These are phyloP conservation scores for Cryptoprocta ferox DNA, from an alignment of 2,797 vertebrate species.

Conservation along the genomic window DNA sequence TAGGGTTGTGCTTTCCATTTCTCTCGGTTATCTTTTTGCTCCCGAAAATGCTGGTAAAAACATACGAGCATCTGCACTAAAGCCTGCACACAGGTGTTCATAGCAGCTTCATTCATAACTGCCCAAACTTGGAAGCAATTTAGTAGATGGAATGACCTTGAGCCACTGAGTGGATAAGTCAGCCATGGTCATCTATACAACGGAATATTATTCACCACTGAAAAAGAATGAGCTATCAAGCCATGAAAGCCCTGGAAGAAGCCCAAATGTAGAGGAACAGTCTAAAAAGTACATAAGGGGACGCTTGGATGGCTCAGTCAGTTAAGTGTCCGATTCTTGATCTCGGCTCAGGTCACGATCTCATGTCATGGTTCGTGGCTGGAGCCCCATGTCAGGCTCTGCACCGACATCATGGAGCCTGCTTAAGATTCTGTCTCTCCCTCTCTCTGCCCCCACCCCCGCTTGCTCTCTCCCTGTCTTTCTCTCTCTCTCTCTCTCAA, in stretches of 20 bases:
- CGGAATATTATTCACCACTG: not conserved
- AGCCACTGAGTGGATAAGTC: not conserved
- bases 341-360: too few relatives aligned
- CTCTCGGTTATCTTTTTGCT: not conserved
- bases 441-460: too few relatives aligned
- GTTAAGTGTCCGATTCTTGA: too few relatives aligned
- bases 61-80: not conserved
- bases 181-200: not conserved
- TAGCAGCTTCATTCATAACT: not conserved
- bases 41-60: not conserved
- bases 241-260: not conserved
- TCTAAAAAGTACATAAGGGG: not conserved
- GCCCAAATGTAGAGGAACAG: not conserved
- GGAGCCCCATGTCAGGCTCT: too few relatives aligned
- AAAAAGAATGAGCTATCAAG: not conserved
- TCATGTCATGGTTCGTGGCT: too few relatives aligned
- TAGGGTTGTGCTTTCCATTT: not conserved
- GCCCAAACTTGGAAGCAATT: not conserved
- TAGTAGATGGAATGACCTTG: not conserved
- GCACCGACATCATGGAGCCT: too few relatives aligned
- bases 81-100: accelerated
- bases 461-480: too few relatives aligned
- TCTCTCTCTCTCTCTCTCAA: too few relatives aligned
- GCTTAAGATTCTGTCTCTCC: too few relatives aligned
- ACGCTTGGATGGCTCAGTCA: too few relatives aligned